Evolutionary conservation across 2,888 invertebrate species (phyloP), one percentile per base, ranked within the genome.

Genomic region (Ennomos fuscantarius): DNA sequence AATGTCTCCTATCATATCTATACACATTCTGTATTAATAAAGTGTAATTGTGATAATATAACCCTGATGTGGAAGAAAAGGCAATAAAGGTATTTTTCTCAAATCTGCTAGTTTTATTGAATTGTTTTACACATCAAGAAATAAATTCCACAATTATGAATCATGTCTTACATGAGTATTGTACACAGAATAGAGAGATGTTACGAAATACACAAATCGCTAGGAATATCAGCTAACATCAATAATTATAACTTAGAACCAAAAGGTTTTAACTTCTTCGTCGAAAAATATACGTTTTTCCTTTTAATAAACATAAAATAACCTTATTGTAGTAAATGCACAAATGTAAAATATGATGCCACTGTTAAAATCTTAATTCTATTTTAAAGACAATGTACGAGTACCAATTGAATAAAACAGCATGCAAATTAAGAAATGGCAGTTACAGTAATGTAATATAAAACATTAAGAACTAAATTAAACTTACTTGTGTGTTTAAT

Each of bases 101-200:
- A 58, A 53, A 58, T 60, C 46, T 59, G 52, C 53, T 39, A 52
- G 24, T 70, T 78, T 79, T 78, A 74, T 81, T 79, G 10, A 53
- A 79, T 80, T 78, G 75, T 75, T 72, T 42, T 24, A 24, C 48
- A 44, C 39, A 42, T 48, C 11, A 11, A 53, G 39, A 45, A 49
- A 39, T 40, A 8, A 44, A 31, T 31, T 51, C 79, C 73, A 78
- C 67, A 52, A 66, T 72, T 68, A 69, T 64, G n/a, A 49, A 75
- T 74, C 77, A 77, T 81, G 74, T 79, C 74, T 71, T 60, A 88
- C 89, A 88, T 83, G 89, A 87, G 86, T 72, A 69, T 74, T 74
- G 46, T 37, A 11, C 39, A 55, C 35, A 55, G 34, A 8, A 47
- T 24, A 55, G 9, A 36, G 31, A 36, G 8, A 36, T 13, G 5